Evolutionary conservation across 2,797 vertebrate genomes (phyloP).

Genomic region (Thamnophis elegans): DNA sequence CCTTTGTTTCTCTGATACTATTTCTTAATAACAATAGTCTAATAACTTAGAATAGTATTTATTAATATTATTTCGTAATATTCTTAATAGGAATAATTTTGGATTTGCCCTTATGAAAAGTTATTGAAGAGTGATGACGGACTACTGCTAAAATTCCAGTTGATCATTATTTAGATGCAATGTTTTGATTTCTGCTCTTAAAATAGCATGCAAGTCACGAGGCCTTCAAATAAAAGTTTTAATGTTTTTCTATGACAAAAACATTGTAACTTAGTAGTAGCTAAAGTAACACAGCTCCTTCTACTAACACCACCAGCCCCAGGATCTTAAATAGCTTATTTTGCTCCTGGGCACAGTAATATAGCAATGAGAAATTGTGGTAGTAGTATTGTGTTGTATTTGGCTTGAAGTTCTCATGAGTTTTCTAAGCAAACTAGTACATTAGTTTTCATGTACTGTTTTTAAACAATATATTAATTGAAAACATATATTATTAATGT

Average conservation of each 20-base stretch:
- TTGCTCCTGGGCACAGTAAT: neutral
- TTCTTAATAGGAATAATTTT: neutral
- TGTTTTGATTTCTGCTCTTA: neutral
- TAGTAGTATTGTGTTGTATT: neutral
- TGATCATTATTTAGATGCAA: neutral
- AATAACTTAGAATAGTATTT: neutral
- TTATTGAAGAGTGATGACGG: neutral
- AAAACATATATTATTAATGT: neutral
- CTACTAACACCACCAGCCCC: neutral
- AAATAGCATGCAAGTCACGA: neutral
- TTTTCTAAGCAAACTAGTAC: neutral
- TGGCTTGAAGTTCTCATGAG: neutral
- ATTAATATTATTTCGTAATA: neutral
- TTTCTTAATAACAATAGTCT: neutral
- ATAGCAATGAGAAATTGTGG: neutral
- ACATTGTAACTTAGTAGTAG: neutral
- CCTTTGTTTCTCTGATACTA: neutral
- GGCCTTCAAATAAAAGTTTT: neutral
- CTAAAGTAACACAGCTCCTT: neutral
- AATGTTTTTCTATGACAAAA: neutral
- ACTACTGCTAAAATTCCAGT: neutral
- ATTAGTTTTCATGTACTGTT: neutral
- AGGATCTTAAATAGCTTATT: neutral
- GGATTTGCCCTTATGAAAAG: neutral
- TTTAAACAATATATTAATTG: neutral